These are phyloP conservation scores for Astyanax mexicanus DNA, from an alignment of 2,797 vertebrate species.

Conservation along the genomic window DNA sequence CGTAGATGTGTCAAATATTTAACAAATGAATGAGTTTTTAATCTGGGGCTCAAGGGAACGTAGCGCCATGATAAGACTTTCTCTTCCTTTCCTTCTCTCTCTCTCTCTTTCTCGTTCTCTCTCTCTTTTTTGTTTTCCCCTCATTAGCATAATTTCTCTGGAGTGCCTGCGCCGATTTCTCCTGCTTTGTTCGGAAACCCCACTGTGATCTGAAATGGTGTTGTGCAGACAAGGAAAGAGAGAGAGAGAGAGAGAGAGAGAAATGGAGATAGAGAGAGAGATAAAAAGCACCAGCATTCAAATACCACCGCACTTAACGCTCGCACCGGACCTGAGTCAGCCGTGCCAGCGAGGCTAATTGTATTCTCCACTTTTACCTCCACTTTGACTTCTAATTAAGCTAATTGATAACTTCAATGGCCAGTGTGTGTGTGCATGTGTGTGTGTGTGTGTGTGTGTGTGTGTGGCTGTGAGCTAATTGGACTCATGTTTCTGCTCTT, in stretches of 20 bases:
- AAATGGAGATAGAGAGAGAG: slow-evolving; percentile 30
- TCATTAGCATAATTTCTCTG: slow-evolving; percentile 81
- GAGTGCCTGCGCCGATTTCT: slow-evolving; percentile 76
- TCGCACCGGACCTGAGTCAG: neutral
- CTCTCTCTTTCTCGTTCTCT: neutral
- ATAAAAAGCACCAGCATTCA: neutral
- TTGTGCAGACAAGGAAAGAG: slow-evolving; percentile 66
- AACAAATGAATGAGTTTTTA: slow-evolving; percentile 85
- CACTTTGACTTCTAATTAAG: slow-evolving; percentile 74
- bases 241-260: slow-evolving; percentile 22
- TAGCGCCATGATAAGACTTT: slow-evolving; percentile 73
- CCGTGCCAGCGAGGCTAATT: slow-evolving; percentile 6
- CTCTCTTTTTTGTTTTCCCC: slow-evolving; percentile 63
- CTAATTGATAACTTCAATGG: slow-evolving; percentile 79
- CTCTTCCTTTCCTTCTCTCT: slow-evolving; percentile 58
- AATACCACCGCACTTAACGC: neutral
- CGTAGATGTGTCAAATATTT: slow-evolving; percentile 83
- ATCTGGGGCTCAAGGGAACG: slow-evolving; percentile 81
- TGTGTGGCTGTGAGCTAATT: slow-evolving; percentile 66
- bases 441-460: slow-evolving; percentile 43
- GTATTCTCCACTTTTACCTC: slow-evolving; percentile 63
- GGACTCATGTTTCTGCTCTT: slow-evolving; percentile 71
- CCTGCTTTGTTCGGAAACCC: slow-evolving; percentile 77
- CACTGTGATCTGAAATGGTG: slow-evolving; percentile 78
- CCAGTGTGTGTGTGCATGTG: slow-evolving; percentile 61